Base-by-base conservation (phyloP, 37 sponge, comb jelly and placozoan genomes). In the Chondrosia reniformis region DNA sequence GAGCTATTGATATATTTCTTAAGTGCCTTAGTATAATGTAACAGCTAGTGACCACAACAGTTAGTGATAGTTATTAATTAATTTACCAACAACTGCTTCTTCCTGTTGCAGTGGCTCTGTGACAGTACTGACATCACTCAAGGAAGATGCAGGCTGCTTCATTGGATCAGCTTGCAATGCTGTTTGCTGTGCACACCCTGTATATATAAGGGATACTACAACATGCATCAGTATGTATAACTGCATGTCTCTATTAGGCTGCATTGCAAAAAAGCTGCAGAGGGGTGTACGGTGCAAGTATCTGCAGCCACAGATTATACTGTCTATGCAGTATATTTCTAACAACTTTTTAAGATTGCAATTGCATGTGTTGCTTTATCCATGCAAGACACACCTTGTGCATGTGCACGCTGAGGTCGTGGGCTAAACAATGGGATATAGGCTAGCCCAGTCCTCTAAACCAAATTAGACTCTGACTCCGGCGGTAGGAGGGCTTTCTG, bases 381-480 rank as follows among this genome's bases (percentile, higher is more conserved):
- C n/a, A n/a, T n/a, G n/a, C n/a, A n/a, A n/a, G n/a, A 15, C 52
- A 49, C 15, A 15, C 15, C 15, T 49, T 49, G 52, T 15, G 10
- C 15, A 49, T 15, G 52, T 19, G 52, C 52, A 49, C 52, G 52
- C 15, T 49, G 52, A 59, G 61, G 8, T 19, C 30, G 30, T 19
- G 36, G 72, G 30, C 72, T 19, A 12, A 30, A 42, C 37, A 69
- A 30, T 19, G 72, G 72, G 33, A 69, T 69, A 39, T 69, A 69
- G 7, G 72, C 72, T 13, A 69, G 41, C 21, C 72, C 72, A 7
- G 72, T 69, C 44, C 44, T 41, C 52, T 49, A 15, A 49, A 15
- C 52, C 10, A 49, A 15, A 15, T 49, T 49, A 15, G 52, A 15
- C 52, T 49, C 52, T 49, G 52, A 49, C 15, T 49, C 52, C 15